These are phyloP conservation scores for Phrynocephalus vlangalii DNA, from an alignment of 2,797 vertebrate genomes.

Conservation along the genomic window DNA sequence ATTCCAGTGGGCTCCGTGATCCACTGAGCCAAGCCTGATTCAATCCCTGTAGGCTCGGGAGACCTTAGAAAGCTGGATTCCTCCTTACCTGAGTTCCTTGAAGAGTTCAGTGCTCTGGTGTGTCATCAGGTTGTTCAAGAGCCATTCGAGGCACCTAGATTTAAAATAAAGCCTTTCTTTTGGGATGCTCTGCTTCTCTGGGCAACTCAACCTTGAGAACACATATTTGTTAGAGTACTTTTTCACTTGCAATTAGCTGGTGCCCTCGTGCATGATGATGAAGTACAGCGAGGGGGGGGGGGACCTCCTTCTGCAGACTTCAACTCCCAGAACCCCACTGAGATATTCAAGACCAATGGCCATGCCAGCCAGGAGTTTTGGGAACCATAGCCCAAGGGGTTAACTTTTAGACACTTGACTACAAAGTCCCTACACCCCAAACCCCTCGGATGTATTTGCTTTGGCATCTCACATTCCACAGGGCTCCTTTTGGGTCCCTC, in stretches of 20 bases:
- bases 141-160: slow-evolving; percentile 95
- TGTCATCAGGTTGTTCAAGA: slow-evolving; percentile 98
- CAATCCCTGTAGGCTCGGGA: neutral
- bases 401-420: too few relatives aligned
- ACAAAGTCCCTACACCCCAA: too few relatives aligned
- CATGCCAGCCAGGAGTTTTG: too few relatives aligned
- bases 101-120: slow-evolving; percentile 95
- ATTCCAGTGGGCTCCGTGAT: too few relatives aligned
- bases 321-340: too few relatives aligned
- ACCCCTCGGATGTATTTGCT: neutral
- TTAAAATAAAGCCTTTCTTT: slow-evolving; percentile 33
- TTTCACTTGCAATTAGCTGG: neutral
- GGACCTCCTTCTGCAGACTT: too few relatives aligned
- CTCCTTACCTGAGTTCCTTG: slow-evolving; percentile 92
- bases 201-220: neutral
- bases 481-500: neutral
- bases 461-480: neutral
- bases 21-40: too few relatives aligned
- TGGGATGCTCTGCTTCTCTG: neutral
- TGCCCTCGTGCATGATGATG: neutral
- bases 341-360: too few relatives aligned
- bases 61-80: slow-evolving; percentile 34
- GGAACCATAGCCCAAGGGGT: too few relatives aligned
- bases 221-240: neutral
- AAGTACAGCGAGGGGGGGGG: too few relatives aligned